Evolutionary conservation across 1,140 invertebrate genomes (phyloP).

Genomic region (Lepidurus packardi): DNA sequence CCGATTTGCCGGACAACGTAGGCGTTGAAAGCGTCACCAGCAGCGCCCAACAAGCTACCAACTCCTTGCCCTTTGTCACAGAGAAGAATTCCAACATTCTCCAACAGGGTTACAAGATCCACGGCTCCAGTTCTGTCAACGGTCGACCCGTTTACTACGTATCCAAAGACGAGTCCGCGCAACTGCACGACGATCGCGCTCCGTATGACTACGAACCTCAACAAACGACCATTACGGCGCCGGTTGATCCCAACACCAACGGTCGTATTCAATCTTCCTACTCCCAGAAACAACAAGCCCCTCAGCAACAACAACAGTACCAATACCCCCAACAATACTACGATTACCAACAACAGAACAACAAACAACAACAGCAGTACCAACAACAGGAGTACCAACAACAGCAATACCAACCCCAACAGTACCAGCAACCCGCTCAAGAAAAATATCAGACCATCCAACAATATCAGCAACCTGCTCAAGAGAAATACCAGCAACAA

Average conservation of each 20-base stretch:
- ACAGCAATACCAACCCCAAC: constrained; percentile 4
- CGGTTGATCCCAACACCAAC: constrained; percentile 6
- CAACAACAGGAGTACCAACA: constrained; percentile 5
- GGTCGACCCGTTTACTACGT: constrained; percentile 35
- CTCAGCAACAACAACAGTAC: constrained; percentile 36
- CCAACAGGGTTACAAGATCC: constrained; percentile 17
- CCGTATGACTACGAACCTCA: constrained; percentile 45
- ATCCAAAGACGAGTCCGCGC: constrained; percentile 35
- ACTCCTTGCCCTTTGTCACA: not conserved
- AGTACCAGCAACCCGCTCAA: constrained; percentile 7
- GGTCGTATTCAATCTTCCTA: constrained; percentile 23
- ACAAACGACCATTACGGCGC: not conserved
- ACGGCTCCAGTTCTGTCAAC: constrained; percentile 51
- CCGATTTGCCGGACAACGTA: constrained; percentile 28
- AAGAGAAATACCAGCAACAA: not conserved
- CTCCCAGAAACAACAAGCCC: constrained; percentile 29
- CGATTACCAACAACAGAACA: constrained; percentile 30
- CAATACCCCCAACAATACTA: constrained; percentile 31
- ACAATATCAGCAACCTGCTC: constrained; percentile 13
- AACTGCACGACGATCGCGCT: constrained; percentile 45
- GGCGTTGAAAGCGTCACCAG: constrained; percentile 28
- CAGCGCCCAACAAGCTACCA: constrained; percentile 22
- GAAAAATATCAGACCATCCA: constrained; percentile 15
- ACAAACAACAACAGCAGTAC: not conserved
- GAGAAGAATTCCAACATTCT: not conserved